Evolutionary conservation across 2,888 invertebrate species (phyloP).

Genomic region (Lydus trimaculatus): DNA sequence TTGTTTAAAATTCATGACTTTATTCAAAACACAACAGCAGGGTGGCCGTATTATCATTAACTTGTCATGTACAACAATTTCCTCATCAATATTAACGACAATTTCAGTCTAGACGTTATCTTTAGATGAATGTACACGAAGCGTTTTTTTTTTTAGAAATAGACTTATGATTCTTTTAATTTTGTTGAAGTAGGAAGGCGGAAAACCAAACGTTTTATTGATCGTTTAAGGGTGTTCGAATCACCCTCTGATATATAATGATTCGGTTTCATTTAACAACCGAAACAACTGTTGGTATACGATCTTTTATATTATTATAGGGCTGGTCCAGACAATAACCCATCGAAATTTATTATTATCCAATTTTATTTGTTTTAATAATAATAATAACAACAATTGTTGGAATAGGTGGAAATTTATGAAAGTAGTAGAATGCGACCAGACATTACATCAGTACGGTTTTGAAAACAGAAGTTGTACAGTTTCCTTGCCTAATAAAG

Average conservation of each 20-base stretch:
- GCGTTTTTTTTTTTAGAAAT: too few relatives aligned
- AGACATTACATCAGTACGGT: not conserved
- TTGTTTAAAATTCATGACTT: not conserved
- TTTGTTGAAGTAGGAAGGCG: not conserved
- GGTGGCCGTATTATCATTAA: not conserved
- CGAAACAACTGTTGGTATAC: not conserved
- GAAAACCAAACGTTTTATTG: not conserved
- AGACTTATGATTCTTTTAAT: too few relatives aligned
- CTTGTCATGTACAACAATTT: conserved; percentile 2
- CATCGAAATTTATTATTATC: not conserved
- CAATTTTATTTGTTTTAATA: not conserved
- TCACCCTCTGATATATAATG: not conserved
- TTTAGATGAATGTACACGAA: not conserved
- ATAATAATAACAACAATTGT: too few relatives aligned
- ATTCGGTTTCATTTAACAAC: not conserved
- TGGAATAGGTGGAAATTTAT: not conserved
- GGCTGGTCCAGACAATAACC: not conserved
- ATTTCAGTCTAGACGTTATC: not conserved
- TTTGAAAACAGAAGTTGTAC: conserved; percentile 1
- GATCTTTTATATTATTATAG: not conserved
- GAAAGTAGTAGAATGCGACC: conserved; percentile 8
- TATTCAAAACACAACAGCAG: not conserved
- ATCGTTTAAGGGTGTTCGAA: not conserved
- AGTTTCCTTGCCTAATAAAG: conserved; percentile 1
- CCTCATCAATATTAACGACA: conserved; percentile 4